Conservation (phyloP, 2,113 vertebrate species). For the Lipophrys pholis region DNA sequence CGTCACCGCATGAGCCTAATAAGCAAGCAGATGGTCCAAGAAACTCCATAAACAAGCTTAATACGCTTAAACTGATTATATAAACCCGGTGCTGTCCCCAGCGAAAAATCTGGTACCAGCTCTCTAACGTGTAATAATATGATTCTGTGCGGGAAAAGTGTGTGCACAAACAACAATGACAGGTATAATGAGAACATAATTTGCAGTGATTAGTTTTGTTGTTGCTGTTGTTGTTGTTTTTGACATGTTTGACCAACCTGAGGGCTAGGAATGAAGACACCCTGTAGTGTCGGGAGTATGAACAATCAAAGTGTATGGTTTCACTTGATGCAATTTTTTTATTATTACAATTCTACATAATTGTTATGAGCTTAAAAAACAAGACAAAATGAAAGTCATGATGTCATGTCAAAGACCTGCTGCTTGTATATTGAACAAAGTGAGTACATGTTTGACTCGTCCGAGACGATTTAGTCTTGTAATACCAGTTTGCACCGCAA, state of each 20-base stretch:
- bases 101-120: background rate
- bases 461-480: too few relatives aligned
- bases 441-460: too few relatives aligned
- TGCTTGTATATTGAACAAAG: too few relatives aligned
- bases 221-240: background rate
- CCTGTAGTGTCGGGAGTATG: background rate
- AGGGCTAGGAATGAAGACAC: background rate
- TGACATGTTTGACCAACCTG: background rate
- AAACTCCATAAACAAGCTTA: background rate
- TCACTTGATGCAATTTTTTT: too few relatives aligned
- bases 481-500: too few relatives aligned
- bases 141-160: background rate
- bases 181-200: background rate
- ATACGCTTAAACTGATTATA: background rate
- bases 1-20: background rate
- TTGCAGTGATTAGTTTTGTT: background rate
- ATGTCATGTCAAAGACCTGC: too few relatives aligned
- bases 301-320: too few relatives aligned
- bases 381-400: too few relatives aligned
- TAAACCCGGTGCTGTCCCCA: background rate
- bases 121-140: background rate
- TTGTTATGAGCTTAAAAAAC: too few relatives aligned
- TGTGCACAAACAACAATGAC: background rate
- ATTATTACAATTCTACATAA: too few relatives aligned
- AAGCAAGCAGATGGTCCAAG: background rate